Evolutionary conservation across 2,888 invertebrate genomes (phyloP), one percentile per base, ranked within the genome.

Genomic region (Lasioglossum calceatum): DNA sequence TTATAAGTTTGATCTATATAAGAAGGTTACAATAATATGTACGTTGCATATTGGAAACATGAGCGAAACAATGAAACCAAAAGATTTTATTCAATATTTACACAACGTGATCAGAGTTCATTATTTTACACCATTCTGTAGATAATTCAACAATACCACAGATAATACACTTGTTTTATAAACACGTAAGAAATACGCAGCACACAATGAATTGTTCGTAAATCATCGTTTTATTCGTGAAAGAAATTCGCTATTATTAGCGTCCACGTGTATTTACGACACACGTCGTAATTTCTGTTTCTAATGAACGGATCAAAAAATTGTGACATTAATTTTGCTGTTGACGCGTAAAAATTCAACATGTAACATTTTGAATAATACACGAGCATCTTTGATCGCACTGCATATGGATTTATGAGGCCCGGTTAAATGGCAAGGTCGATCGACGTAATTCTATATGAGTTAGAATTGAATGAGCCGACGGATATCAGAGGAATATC

Each of bases 311-410:
- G 42, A 64, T 50, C 36, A 12, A 71, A n/a, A 58, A 32, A 23
- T 32, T 50, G 12, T 64, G 39, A 32, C 1, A 19, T 50, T 47
- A 36, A 39, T 36, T 79, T 77, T 23, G 3, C 0, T 14, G 12
- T 19, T 23, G 14, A n/a, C 44, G 32, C 14, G 8, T 44, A 42
- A 79, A 42, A 70, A 64, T 72, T 47, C 12, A 50, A 54, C 14
- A 32, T 72, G 58, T 67, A 50, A 82, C 16, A 27, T 67, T 72
- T 70, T 85, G 61, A 80, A 87, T 87, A 86, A 88, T 79, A 86
- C 72, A 81, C 58, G 78, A 79, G 72, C 77, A 82, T 89, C 85
- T 91, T 87, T 86, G 84, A 85, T 85, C 75, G 76, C 74, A 23
- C 77, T 88, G 84, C 79, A 87, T 84, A 86, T 86, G 82, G 73